These are phyloP conservation scores for Eupeodes corollae DNA, from an alignment of 1,140 invertebrate species.

Conservation along the genomic window DNA sequence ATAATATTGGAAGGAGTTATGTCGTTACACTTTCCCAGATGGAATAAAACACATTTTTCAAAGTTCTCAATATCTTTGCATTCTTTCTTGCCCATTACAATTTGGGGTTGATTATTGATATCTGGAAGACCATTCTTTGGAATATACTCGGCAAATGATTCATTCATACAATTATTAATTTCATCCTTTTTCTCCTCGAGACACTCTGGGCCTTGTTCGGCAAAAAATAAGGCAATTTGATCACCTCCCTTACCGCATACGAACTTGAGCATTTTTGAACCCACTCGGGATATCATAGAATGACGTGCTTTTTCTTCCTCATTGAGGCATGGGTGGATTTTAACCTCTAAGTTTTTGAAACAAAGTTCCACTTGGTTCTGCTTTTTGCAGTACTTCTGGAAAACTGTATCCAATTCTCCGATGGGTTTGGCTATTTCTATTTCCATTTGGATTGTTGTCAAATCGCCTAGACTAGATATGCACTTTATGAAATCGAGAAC, in stretches of 20 bases:
- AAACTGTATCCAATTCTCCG: slow-evolving; percentile 52
- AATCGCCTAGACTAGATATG: slow-evolving; percentile 40
- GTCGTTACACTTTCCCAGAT: slow-evolving; percentile 54
- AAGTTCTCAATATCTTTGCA: slow-evolving; percentile 45
- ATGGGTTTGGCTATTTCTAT: slow-evolving; percentile 46
- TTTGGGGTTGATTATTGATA: slow-evolving; percentile 28
- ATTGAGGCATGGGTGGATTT: slow-evolving; percentile 51
- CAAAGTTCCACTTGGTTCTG: slow-evolving; percentile 47
- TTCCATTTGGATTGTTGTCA: slow-evolving; percentile 43
- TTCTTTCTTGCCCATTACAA: slow-evolving; percentile 24
- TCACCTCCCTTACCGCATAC: slow-evolving; percentile 67
- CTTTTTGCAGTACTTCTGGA: slow-evolving; percentile 52
- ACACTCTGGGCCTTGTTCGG: slow-evolving; percentile 64
- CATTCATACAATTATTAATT: slow-evolving; percentile 52
- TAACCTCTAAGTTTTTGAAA: slow-evolving; percentile 46
- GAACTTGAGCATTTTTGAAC: slow-evolving; percentile 54
- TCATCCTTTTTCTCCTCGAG: slow-evolving; percentile 46
- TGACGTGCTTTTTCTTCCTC: slow-evolving; percentile 40
- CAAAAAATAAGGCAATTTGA: slow-evolving; percentile 67
- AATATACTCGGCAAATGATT: slow-evolving; percentile 42
- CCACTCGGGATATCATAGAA: slow-evolving; percentile 48
- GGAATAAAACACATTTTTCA: slow-evolving; percentile 50
- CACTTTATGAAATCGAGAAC: slow-evolving; percentile 35
- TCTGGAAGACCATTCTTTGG: slow-evolving; percentile 28
- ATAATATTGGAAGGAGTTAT: slow-evolving; percentile 68